These are phyloP conservation scores for Terebella lapidaria DNA, from an alignment of 2,888 invertebrate species.

Conservation along the genomic window DNA sequence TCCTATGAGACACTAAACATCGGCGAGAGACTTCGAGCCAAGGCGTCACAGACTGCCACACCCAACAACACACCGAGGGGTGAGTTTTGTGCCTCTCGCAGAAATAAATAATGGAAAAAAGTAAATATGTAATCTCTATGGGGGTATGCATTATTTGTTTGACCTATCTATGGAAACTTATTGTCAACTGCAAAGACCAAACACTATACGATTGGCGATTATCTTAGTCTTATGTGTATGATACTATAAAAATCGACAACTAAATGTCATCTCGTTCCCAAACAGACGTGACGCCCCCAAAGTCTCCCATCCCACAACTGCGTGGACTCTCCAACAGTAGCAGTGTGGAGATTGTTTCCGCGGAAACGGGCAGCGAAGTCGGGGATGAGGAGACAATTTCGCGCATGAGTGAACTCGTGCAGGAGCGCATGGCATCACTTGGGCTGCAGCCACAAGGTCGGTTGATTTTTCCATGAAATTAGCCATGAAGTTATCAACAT, in stretches of 20 bases:
- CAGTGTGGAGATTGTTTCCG: constrained; percentile 20
- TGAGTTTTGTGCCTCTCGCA: constrained; percentile 22
- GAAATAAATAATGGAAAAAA: too few relatives aligned
- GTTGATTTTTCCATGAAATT: too few relatives aligned
- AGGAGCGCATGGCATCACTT: constrained; percentile 35
- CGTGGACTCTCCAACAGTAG: constrained; percentile 35
- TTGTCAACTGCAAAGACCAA: too few relatives aligned
- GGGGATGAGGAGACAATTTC: neutral
- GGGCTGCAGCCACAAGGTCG: constrained; percentile 36
- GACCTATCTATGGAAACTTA: too few relatives aligned
- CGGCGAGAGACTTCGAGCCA: constrained; percentile 20
- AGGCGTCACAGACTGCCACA: constrained; percentile 41
- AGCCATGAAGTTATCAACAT: too few relatives aligned
- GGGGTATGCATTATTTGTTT: too few relatives aligned
- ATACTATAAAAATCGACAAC: too few relatives aligned
- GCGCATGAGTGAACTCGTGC: constrained; percentile 30
- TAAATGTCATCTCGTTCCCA: too few relatives aligned
- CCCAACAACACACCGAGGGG: constrained; percentile 48
- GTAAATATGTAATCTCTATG: too few relatives aligned
- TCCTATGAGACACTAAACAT: constrained; percentile 29
- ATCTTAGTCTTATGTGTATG: too few relatives aligned
- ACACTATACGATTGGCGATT: too few relatives aligned
- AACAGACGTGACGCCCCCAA: constrained; percentile 44
- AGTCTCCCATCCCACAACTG: constrained; percentile 39
- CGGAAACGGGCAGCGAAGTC: neutral